Percentiles rank a stretch among this genome's conserved stretches.
phyloP scores from a whole-genome alignment of 1,140 invertebrate species.

The Dryas iulia region DNA sequence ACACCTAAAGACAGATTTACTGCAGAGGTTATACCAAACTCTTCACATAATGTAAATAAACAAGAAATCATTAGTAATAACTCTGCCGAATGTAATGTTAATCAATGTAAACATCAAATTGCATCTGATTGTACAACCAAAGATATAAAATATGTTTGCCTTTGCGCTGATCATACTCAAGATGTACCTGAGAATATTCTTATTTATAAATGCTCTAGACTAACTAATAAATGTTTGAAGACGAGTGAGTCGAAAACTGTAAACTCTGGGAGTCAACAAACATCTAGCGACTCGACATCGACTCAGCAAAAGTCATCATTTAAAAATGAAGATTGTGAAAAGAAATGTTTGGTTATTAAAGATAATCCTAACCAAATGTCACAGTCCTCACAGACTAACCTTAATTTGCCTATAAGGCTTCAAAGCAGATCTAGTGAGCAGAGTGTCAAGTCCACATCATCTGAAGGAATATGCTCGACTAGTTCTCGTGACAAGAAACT shows the following conservation, averaged over 20 bases:
- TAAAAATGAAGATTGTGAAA: conserved; percentile 28
- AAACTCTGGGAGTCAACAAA: conserved; percentile 27
- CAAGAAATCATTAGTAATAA: conserved; percentile 7
- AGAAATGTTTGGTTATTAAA: conserved; percentile 35
- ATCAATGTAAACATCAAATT: conserved; percentile 27
- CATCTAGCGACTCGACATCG: conserved; percentile 26
- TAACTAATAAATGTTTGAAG: conserved; percentile 42
- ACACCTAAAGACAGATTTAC: conserved; percentile 13
- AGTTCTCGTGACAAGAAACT: conserved; percentile 12
- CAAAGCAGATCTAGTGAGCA: conserved; percentile 29
- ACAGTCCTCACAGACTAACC: conserved; percentile 64
- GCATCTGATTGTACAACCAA: conserved; percentile 35
- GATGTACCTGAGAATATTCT: conserved; percentile 54
- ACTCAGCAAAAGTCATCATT: conserved; percentile 19
- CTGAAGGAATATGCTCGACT: conserved; percentile 1
- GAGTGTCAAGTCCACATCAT: conserved; percentile 31
- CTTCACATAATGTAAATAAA: neutral
- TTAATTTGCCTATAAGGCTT: conserved; percentile 39
- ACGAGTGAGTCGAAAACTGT: conserved; percentile 36
- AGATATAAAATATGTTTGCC: conserved; percentile 64
- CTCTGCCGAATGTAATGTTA: conserved; percentile 29
- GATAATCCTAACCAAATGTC: conserved; percentile 36
- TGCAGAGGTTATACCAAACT: conserved; percentile 5
- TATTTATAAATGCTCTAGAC: conserved; percentile 62
- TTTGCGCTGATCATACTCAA: conserved; percentile 47